Evolutionary conservation across 2,797 vertebrate genomes (phyloP), one percentile per base, ranked within the genome.

Genomic region (Gymnodraco acuticeps): DNA sequence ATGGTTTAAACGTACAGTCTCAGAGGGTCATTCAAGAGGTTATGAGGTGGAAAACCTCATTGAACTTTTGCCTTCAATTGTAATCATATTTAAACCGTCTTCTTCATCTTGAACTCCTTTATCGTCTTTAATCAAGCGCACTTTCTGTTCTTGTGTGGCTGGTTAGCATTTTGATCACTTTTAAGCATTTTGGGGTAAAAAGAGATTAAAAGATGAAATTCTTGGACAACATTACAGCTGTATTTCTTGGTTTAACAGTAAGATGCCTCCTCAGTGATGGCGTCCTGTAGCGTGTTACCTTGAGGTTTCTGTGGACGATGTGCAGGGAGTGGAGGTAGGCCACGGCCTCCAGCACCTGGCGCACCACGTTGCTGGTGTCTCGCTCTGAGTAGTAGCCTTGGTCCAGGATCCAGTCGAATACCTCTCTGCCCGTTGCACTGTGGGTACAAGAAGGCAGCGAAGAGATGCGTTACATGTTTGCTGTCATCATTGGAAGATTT

Each of bases 391-490:
- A 99, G 94, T 99, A 99, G 61, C 98, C 98, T 94, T 99, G 98
- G 89, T 99, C 98, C 93, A 99, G 93, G 93, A 99, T 99, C 98
- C 98, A 99, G 94, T 99, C 98, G 70, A 99, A 99, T 75, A 99
- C 98, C 89, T 99, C 98, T 78, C 98, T 96, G 81, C 98, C 98
- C 11, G 98, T 98, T 81, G 98, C 98, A 76, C 98, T 99, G 90
- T 71, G 68, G 75, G 75, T 38, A 6, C 2, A 8, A 27, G 17
- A 87, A 64, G 11, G 3, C 20, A 70, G 10, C 7, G 1, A 11
- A 12, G 3, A 53, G 10, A 69, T n/a, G 17, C 14, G 10, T 60
- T 31, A 19, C 7, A 43, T 19, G 5, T 55, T 10, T 33, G 12
- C 33, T 52, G 13, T 45, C 48, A 42, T 52, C 14, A 50, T 10